These are phyloP conservation scores for Coptotermes formosanus DNA, from an alignment of 1,140 invertebrate genomes.

Conservation along the genomic window DNA sequence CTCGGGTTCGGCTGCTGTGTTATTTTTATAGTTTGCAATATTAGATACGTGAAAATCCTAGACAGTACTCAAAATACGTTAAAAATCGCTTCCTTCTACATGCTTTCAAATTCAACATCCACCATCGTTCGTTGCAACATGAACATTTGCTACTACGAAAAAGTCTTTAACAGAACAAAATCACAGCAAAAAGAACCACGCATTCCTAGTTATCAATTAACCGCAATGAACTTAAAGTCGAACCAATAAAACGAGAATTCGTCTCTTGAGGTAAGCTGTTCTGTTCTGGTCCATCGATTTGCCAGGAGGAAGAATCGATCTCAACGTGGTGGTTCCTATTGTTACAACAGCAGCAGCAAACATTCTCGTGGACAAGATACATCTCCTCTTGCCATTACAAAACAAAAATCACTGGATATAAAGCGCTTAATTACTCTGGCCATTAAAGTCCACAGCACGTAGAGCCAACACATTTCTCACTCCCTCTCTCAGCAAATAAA, in stretches of 20 bases:
- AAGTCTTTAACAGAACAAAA: too few relatives aligned
- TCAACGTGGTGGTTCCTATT: background rate
- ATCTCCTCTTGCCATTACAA: background rate
- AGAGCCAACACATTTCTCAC: background rate
- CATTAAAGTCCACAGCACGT: background rate
- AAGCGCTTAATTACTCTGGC: background rate
- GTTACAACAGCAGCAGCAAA: background rate
- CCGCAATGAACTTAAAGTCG: too few relatives aligned
- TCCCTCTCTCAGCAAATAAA: background rate
- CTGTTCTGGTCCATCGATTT: background rate
- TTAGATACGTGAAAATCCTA: too few relatives aligned
- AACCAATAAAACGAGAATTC: background rate
- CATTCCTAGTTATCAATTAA: too few relatives aligned
- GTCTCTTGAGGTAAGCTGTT: background rate
- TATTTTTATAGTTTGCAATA: too few relatives aligned
- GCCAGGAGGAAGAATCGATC: background rate
- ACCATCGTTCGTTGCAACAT: too few relatives aligned
- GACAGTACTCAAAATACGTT: too few relatives aligned
- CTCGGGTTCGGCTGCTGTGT: too few relatives aligned
- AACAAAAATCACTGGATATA: constrained; percentile 5
- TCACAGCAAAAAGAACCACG: too few relatives aligned
- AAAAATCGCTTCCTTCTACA: too few relatives aligned
- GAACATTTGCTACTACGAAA: too few relatives aligned
- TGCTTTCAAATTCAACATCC: too few relatives aligned
- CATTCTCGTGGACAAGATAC: background rate